Evolutionary conservation across 2,888 invertebrate species (phyloP).

Genomic region (Xestobium rufovillosum): DNA sequence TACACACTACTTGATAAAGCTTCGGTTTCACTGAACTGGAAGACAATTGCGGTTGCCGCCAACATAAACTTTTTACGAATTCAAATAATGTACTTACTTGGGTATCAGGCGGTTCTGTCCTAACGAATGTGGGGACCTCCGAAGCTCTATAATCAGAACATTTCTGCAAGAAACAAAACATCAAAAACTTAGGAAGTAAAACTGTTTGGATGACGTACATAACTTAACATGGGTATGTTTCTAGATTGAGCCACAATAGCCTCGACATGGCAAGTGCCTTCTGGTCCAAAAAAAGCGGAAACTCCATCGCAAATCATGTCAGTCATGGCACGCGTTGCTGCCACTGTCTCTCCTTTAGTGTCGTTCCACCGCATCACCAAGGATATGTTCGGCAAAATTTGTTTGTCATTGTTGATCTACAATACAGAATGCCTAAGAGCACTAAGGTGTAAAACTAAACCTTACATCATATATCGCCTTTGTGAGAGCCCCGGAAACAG

Average conservation of each 20-base stretch:
- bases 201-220: conserved; percentile 61
- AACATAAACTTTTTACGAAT: too few species aligned
- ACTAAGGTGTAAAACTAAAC: too few species aligned
- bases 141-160: conserved; percentile 89
- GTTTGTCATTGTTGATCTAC: conserved; percentile 64
- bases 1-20: too few species aligned
- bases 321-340: conserved; percentile 75
- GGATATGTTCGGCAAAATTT: conserved; percentile 65
- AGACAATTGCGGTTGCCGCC: too few species aligned
- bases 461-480: conserved; percentile 78
- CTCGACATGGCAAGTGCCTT: conserved; percentile 90
- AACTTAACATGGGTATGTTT: conserved; percentile 95
- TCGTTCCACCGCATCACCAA: conserved; percentile 73
- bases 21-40: too few species aligned
- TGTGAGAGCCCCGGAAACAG: conserved; percentile 84
- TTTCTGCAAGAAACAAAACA: conserved; percentile 61
- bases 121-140: conserved; percentile 80
- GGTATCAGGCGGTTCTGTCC: conserved; percentile 89
- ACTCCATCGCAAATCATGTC: conserved; percentile 88
- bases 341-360: conserved; percentile 77
- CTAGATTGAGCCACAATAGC: conserved; percentile 88
- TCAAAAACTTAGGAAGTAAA: conserved; percentile 6
- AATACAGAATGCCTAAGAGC: too few species aligned
- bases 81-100: conserved; percentile 67
- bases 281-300: conserved; percentile 91